phyloP scores from a whole-genome alignment of 2,797 vertebrate genomes.

The Falco biarmicus region DNA sequence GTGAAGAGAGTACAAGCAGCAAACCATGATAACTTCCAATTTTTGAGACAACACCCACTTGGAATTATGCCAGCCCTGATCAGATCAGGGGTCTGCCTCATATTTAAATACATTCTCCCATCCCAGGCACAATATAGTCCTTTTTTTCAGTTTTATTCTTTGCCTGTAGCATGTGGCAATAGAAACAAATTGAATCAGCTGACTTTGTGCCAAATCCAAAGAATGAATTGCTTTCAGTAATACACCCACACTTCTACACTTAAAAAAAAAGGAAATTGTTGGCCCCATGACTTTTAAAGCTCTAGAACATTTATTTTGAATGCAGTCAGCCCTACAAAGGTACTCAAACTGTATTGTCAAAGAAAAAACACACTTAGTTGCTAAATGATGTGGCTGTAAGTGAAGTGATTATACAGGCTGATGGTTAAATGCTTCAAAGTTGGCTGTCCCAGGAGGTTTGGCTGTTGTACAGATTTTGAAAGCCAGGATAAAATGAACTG shows the following conservation, averaged over 20 bases:
- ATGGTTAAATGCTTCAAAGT: background rate
- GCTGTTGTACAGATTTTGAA: background rate
- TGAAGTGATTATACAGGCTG: constrained; percentile 47
- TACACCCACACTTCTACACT: background rate
- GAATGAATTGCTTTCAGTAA: constrained; percentile 31
- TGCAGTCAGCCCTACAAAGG: background rate
- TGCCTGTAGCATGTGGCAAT: background rate
- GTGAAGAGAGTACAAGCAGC: background rate
- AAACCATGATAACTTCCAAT: background rate
- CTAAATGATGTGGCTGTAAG: constrained; percentile 51
- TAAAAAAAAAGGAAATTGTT: background rate
- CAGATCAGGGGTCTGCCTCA: background rate
- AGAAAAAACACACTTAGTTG: background rate
- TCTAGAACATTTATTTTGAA: background rate
- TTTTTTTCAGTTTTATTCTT: constrained; percentile 6
- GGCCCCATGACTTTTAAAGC: background rate
- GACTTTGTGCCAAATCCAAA: constrained; percentile 7
- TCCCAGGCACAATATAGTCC: background rate
- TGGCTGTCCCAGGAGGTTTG: background rate
- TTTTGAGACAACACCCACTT: background rate
- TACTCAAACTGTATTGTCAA: background rate
- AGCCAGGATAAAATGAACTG: background rate
- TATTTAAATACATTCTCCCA: constrained; percentile 23
- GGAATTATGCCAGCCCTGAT: background rate
- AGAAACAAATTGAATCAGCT: constrained; percentile 48